Evolutionary conservation across 2,113 vertebrate species (phyloP), one percentile per base, ranked within the genome.

Genomic region (Stomatorhinus ivindoensis): DNA sequence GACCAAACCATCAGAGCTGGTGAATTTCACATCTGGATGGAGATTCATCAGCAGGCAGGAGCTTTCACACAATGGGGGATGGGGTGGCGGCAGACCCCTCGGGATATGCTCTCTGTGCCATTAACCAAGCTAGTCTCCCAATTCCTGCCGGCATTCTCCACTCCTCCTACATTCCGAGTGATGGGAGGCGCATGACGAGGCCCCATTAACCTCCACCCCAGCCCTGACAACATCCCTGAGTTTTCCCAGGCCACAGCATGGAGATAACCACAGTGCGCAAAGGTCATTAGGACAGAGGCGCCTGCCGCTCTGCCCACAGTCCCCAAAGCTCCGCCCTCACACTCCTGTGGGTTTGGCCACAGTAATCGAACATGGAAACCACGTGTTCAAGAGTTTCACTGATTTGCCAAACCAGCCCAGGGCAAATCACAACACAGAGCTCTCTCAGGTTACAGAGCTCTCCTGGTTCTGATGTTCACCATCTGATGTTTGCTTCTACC

Each of bases 21-120:
- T 92, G 89, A 91, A 91, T 92, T 93, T 94, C 94, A 94, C 95
- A 95, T 95, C 94, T 95, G 95, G 92, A 93, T 92, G 92, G 91
- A 94, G 93, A 93, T 91, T 93, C 93, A 93, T 95, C 94, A 94
- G 92, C 94, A 95, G 94, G 93, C 94, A 94, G 94, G 61, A 65
- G 27, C 10, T 69, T 69, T 69, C 10, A 13, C 10, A 69, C 24
- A 88, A 89, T 85, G 91, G 91, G 91, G 91, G 92, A 91, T 89
- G 90, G 90, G 90, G 89, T 80, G 27, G n/a, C 61, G 1, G 27
- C 61, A 27, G n/a, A 69, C n/a, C 11, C n/a, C n/a, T 27, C 61
- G 31, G 61, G 61, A 27, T 27, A 27, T 31, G 61, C n/a, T 27
- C 69, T 76, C 69, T 76, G 69, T 39, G 35, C 27, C 27, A 19